A percentile compares a stretch with the other conserved stretches of the same genome.
These are phyloP conservation scores for Lysandra coridon DNA, from an alignment of 2,888 invertebrate genomes.

Conservation along the genomic window DNA sequence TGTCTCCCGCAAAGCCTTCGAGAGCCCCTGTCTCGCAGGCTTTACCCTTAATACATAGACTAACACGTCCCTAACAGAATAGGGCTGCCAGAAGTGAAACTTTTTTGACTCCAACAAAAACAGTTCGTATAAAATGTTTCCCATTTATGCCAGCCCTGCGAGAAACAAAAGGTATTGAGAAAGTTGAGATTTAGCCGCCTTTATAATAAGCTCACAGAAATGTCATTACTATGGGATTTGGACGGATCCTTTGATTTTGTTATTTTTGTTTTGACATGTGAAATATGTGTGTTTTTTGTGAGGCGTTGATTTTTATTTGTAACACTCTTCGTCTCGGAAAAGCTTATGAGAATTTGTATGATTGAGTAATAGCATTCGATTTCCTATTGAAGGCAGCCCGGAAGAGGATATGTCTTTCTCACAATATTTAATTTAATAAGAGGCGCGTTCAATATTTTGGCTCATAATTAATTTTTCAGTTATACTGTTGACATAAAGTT, in stretches of 20 bases:
- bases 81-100: background rate
- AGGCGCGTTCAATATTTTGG: no score
- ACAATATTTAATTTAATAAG: no score
- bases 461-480: no score
- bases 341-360: conserved; percentile 19
- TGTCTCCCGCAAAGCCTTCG: conserved; percentile 59
- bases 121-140: background rate
- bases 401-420: no score
- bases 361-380: background rate
- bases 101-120: background rate
- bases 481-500: no score
- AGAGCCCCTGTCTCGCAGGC: conserved; percentile 50
- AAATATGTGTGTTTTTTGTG: conserved; percentile 3
- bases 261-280: conserved; percentile 22
- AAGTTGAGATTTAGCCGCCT: conserved; percentile 30
- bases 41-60: conserved; percentile 40
- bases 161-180: conserved; percentile 35
- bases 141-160: background rate
- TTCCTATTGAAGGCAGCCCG: no score
- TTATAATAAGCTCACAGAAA: conserved; percentile 27
- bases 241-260: conserved; percentile 20
- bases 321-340: background rate
- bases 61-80: conserved; percentile 29
- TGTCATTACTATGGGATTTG: conserved; percentile 30
- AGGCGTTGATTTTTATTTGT: background rate